phyloP scores from a whole-genome alignment of 2,113 vertebrate species.

The Sinosuthora webbiana region DNA sequence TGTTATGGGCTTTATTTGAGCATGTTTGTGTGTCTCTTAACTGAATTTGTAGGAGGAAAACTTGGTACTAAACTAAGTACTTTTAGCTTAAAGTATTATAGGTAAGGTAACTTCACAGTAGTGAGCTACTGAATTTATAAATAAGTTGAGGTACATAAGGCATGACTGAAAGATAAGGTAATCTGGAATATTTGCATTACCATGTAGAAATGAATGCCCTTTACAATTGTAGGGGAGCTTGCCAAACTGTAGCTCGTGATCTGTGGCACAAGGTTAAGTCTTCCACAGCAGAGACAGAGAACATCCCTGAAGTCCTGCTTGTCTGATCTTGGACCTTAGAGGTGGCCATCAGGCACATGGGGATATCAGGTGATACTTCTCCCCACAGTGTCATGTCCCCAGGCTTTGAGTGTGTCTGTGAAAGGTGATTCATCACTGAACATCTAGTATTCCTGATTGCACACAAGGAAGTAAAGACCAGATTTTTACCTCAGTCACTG shows the following conservation, averaged over 20 bases:
- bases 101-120: too few species aligned
- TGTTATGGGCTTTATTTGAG: background rate
- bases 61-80: background rate
- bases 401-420: background rate
- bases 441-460: background rate
- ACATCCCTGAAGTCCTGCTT: background rate
- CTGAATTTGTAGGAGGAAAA: background rate
- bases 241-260: background rate
- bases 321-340: background rate
- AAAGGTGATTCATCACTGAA: background rate
- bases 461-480: background rate
- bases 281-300: background rate
- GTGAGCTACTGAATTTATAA: background rate
- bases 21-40: rapidly evolving
- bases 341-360: background rate
- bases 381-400: background rate
- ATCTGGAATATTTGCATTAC: background rate
- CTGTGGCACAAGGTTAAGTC: background rate
- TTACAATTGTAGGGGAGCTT: background rate
- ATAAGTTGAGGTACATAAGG: background rate
- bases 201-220: background rate
- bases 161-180: background rate
- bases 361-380: background rate
- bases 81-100: too few species aligned
- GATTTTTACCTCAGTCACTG: background rate